A percentile compares a stretch with the other conserved stretches of the same genome.
Conservation (phyloP, 2,797 vertebrate species). For the Pangasius sanitwongsei region DNA sequence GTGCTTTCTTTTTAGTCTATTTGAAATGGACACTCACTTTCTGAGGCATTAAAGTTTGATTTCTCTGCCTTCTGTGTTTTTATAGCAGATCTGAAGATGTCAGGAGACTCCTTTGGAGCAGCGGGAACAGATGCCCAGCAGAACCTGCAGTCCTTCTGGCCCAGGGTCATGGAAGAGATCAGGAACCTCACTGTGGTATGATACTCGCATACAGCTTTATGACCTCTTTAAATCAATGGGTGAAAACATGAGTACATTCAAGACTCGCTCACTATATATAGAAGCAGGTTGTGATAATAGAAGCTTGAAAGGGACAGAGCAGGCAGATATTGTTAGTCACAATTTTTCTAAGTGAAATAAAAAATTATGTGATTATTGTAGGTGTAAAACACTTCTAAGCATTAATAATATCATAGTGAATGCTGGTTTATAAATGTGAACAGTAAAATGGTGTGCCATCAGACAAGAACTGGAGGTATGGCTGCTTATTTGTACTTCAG, state of each 20-base stretch:
- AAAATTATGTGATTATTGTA: background rate
- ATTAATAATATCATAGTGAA: background rate
- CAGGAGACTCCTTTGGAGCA: slow-evolving; percentile 87
- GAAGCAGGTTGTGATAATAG: background rate
- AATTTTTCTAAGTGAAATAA: background rate
- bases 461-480: too few species aligned
- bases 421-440: background rate
- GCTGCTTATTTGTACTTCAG: background rate
- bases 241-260: background rate
- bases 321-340: background rate
- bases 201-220: background rate
- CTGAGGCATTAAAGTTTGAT: background rate
- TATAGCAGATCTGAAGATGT: slow-evolving; percentile 81
- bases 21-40: background rate
- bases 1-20: background rate
- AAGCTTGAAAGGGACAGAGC: background rate
- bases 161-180: slow-evolving; percentile 97
- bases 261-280: background rate
- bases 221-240: background rate
- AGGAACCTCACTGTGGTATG: slow-evolving; percentile 94
- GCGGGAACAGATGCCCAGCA: slow-evolving; percentile 94
- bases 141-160: slow-evolving; percentile 97
- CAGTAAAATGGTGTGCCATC: background rate
- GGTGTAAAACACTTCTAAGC: background rate
- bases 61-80: slow-evolving; percentile 29